Percentiles rank a stretch among this genome's conserved stretches.
These are phyloP conservation scores for Hofmannophila pseudospretella DNA, from an alignment of 2,888 invertebrate genomes.

Conservation along the genomic window DNA sequence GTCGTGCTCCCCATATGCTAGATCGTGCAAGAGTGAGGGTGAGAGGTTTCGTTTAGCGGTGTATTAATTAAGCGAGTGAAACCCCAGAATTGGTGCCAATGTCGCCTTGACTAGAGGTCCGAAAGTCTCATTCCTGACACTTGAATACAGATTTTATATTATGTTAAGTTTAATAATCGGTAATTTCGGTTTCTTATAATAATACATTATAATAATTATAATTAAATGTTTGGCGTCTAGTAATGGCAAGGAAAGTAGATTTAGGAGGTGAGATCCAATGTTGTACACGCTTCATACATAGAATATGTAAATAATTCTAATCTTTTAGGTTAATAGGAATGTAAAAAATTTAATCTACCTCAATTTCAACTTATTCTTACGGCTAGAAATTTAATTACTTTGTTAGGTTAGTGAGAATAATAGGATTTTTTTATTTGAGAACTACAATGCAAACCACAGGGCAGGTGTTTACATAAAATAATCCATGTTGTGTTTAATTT, in stretches of 20 bases:
- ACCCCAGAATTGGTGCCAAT: no score
- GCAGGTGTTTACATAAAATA: constrained; percentile 34
- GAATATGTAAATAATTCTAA: constrained; percentile 72
- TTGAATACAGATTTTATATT: constrained; percentile 16
- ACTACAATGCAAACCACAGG: constrained; percentile 41
- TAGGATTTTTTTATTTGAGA: constrained; percentile 55
- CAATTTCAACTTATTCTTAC: constrained; percentile 72
- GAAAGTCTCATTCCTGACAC: constrained; percentile 26
- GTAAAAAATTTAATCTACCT: constrained; percentile 77
- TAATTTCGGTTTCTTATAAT: constrained; percentile 30
- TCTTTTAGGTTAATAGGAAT: constrained; percentile 75
- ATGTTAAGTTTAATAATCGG: constrained; percentile 31
- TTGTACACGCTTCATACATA: constrained; percentile 62
- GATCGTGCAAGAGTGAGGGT: background rate
- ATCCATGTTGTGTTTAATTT: constrained; percentile 39
- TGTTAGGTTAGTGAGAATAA: constrained; percentile 68
- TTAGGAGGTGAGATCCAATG: constrained; percentile 52
- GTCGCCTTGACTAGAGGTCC: constrained; percentile 1
- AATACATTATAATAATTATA: constrained; percentile 23
- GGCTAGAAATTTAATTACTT: constrained; percentile 66
- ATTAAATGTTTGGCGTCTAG: constrained; percentile 44
- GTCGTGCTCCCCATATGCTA: background rate
- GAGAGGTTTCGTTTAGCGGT: no score
- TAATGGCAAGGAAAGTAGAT: constrained; percentile 41
- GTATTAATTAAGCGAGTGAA: no score